Conservation (phyloP, 2,797 vertebrate species). For the Masticophis lateralis region DNA sequence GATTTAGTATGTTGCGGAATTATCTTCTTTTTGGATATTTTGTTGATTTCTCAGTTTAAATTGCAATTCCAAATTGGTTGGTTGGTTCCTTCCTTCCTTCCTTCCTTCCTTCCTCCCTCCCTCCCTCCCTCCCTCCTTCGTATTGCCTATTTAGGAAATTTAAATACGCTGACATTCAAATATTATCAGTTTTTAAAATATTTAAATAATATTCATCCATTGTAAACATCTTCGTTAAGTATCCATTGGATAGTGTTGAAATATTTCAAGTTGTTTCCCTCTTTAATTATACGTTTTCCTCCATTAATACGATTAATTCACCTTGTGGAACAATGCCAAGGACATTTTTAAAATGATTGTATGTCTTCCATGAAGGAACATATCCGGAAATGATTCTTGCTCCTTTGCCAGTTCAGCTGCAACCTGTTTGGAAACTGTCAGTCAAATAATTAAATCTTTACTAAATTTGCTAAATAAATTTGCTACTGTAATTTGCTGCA, state of each 20-base stretch:
- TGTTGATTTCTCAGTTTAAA: not conserved
- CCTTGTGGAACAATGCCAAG: slow-evolving; percentile 12
- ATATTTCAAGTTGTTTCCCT: not conserved
- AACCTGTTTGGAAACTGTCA: not conserved
- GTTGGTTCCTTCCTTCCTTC: not conserved
- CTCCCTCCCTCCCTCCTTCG: not conserved
- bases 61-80: not conserved
- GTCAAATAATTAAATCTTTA: not conserved
- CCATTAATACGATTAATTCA: slow-evolving; percentile 3
- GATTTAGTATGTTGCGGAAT: too few species aligned
- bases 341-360: slow-evolving; percentile 1
- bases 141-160: not conserved
- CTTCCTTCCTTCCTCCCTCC: not conserved
- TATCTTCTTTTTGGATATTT: not conserved
- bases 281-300: slow-evolving; percentile 15
- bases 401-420: slow-evolving; percentile 39
- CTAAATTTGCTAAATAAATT: not conserved
- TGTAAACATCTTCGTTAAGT: not conserved
- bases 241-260: not conserved
- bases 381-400: slow-evolving; percentile 22
- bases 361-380: not conserved
- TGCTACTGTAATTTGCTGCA: accelerated
- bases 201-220: not conserved
- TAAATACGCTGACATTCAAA: not conserved
- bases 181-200: not conserved